Evolutionary conservation across 2,888 invertebrate genomes (phyloP), one percentile per base, ranked within the genome.

Genomic region (Acrobasis consociella): DNA sequence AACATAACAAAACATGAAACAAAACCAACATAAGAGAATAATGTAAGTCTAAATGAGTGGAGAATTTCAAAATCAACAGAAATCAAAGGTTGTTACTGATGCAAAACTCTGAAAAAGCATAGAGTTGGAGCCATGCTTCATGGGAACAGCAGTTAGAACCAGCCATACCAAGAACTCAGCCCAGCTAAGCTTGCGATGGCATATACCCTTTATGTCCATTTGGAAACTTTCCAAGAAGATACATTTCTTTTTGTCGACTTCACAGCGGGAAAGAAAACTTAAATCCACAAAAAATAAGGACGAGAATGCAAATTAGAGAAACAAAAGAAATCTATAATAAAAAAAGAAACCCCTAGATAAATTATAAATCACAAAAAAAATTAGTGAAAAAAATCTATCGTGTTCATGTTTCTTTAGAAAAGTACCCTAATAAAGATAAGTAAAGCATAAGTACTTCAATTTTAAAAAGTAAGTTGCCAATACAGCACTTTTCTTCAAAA

Each of bases 1-100:
- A 83, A 92, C 86, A 92, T 87, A 95, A 95, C 95, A 95, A 94
- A 94, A 95, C 94, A 94, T 94, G 94, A 94, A 94, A 95, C 94
- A 93, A 94, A 94, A 94, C 94, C 94, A 93, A 91, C 85, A 87
- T 84, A 95, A 95, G 94, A 95, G 94, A 94, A 94, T 90, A 93
- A 93, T 93, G 93, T 93, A 88, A 93, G 94, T 93, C 92, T 86
- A 93, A 77, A 73, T 67, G 69, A 64, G 60, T 64, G 67, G 56
- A 69, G 65, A 69, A 55, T 56, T 60, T 65, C 62, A 63, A 69
- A 69, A 66, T 66, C 64, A 67, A 67, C 49, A 65, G 69, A 67
- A 69, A 69, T 64, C 63, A 69, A 67, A 67, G 67, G 60, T 63
- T 60, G 65, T 65, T 64, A 63, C 61, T 61, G 46, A 58, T 58